A percentile compares a stretch with the other conserved stretches of the same genome.
phyloP scores from a whole-genome alignment of 2,113 vertebrate genomes.

The Cepphus grylle region DNA sequence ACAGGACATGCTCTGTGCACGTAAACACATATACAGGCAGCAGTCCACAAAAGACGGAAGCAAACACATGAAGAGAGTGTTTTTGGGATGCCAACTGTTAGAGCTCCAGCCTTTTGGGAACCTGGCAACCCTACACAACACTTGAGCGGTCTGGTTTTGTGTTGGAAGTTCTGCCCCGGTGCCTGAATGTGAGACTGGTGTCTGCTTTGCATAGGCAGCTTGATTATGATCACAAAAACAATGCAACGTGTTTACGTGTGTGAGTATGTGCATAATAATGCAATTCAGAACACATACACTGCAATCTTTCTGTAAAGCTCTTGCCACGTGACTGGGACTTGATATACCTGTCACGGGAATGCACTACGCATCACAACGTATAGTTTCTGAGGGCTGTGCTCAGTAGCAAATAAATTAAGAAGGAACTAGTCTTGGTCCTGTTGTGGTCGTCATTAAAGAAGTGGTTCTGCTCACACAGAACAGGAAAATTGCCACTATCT shows the following conservation, averaged over 20 bases:
- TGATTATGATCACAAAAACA: not conserved
- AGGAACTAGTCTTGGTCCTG: not conserved
- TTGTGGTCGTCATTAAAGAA: not conserved
- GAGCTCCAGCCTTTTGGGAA: not conserved
- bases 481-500: not conserved
- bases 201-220: not conserved
- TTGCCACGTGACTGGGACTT: not conserved
- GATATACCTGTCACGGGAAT: not conserved
- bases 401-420: not conserved
- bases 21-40: not conserved
- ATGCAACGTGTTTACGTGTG: not conserved
- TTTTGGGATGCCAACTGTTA: not conserved
- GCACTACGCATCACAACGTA: not conserved
- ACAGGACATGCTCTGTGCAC: not conserved
- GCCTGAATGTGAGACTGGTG: not conserved
- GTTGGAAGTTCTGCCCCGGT: not conserved
- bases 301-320: not conserved
- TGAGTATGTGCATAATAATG: not conserved
- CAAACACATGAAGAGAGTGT: not conserved
- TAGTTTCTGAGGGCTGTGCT: fast-evolving
- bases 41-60: not conserved
- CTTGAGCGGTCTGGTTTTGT: not conserved
- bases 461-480: not conserved
- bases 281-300: not conserved
- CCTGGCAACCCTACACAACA: not conserved